Base-by-base conservation (phyloP, 30 jellyfish, hydroid and myxozoan genomes). In the Morbakka virulenta region DNA sequence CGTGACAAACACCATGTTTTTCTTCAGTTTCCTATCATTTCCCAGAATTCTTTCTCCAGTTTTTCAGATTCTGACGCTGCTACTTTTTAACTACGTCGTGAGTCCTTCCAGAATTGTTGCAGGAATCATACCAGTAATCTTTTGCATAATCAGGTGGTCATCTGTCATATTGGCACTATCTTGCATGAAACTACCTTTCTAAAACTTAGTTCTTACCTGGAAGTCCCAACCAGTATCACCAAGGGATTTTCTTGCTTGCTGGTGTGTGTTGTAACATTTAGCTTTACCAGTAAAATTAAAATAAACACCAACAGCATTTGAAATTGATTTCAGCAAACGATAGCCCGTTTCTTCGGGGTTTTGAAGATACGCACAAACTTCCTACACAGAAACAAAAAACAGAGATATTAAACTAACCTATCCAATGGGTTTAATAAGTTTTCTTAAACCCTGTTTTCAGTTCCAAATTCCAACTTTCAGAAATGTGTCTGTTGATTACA, bases 171-270 rank as follows among this genome's bases (percentile, higher is more conserved):
- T n/a, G n/a, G n/a, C n/a, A n/a, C n/a, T n/a, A n/a, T n/a, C n/a
- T n/a, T n/a, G n/a, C n/a, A n/a, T n/a, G n/a, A n/a, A n/a, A n/a
- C n/a, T n/a, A n/a, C n/a, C n/a, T n/a, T 6, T 6, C 71, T 22
- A 9, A 6, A 57, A 4, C 48, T 21, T 29, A 3, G 14, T 0
- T 6, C 64, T 28, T 69, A 92, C 98, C 87, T 92, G 98, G 35
- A 92, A 85, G 52, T 80, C 98, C 98, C 98, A 92, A 23, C 98
- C 98, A 32, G 67, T 80, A 47, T 85, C 98, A 52, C 95, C 98
- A 49, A 92, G 94, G 24, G 92, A 74, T 32, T 94, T 87, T 30
- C 86, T 62, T 0, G 98, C 98, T 62, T 92, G 96, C 34, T 88
- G 68, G 36, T 92, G 61, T 34, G 86, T 92, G 51, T 92, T 53